Conservation (phyloP, 2,797 vertebrate genomes). For the Dendrocincla tyrannina region DNA sequence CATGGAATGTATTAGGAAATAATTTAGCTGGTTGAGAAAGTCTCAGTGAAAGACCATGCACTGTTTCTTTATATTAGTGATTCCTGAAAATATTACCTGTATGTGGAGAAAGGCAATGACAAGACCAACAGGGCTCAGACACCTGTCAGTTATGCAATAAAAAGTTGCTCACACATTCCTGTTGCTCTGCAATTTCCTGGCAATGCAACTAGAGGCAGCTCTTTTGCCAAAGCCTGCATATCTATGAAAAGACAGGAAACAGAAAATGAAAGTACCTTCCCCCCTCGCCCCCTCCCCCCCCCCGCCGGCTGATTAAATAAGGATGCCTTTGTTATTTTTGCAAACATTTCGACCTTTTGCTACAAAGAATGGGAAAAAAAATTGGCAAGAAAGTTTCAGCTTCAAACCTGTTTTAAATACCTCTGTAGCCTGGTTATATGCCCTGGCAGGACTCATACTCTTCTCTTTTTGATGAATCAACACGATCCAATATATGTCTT, state of each 20-base stretch:
- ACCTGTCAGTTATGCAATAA: background rate
- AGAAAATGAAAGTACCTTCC: background rate
- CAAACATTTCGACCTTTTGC: background rate
- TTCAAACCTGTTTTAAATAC: background rate
- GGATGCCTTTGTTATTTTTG: background rate
- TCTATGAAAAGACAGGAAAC: background rate
- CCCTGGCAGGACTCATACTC: background rate
- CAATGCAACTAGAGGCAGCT: background rate
- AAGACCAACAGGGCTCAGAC: background rate
- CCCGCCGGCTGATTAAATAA: background rate
- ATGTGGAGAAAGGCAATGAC: background rate
- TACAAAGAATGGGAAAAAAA: background rate
- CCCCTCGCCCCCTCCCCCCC: too few relatives aligned
- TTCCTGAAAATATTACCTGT: background rate
- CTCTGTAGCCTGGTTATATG: background rate
- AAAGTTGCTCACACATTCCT: background rate
- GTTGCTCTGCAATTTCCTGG: background rate
- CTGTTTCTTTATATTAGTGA: background rate
- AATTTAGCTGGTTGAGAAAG: background rate
- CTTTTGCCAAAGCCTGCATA: background rate
- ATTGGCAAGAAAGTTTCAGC: background rate
- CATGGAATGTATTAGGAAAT: conserved; percentile 1
- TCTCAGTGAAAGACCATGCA: background rate
- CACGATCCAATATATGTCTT: background rate
- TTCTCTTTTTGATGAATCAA: conserved; percentile 6